Evolutionary conservation across 2,888 invertebrate genomes (phyloP), one percentile per base, ranked within the genome.

Genomic region (Corythucha ciliata): DNA sequence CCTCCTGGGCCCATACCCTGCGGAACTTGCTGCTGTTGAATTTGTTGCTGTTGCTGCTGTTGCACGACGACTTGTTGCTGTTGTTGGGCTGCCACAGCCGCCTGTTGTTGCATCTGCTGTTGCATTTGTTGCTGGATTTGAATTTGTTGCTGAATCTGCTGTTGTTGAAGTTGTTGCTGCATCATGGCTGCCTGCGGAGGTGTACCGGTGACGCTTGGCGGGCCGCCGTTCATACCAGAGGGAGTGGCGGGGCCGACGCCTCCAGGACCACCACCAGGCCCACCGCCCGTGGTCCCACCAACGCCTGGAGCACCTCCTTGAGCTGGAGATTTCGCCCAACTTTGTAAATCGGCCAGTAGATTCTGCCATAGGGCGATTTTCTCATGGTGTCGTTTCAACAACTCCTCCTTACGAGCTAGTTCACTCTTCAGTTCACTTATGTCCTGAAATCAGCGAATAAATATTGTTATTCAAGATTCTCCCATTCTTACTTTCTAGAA

Each of bases 361-460:
- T 79, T 81, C 69, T 93, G 92, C 93, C 94, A 94, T 48, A 85
- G 80, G 25, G 82, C 80, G 47, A 94, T 81, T 67, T 92, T 90
- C 57, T 91, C 91, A 63, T 89, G 86, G 64, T 93, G 92, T 51
- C 87, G 77, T 61, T 88, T 80, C 14, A 94, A 73, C 2, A 94
- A 70, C 48, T 86, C 84, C 56, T 94, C 93, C 67, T 94, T 94
- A n/a, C 93, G 75, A 10, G 80, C 76, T 48, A 93, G 73, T 68
- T 94, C 93, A 55, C 80, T 74, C 61, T 81, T 79, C 22, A 94
- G 70, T 66, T 94, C 93, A 59, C 77, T 80, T 61, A 89, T 88
- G 64, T 93, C 93, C 74, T 74, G 58, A 10, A 62, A 60, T 36
- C 24, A 36, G 14, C 36, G 36, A n/a, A 10, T 12, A 29, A n/a